These are phyloP conservation scores for Acronicta leporina DNA, from an alignment of 2,888 invertebrate genomes.

Conservation along the genomic window DNA sequence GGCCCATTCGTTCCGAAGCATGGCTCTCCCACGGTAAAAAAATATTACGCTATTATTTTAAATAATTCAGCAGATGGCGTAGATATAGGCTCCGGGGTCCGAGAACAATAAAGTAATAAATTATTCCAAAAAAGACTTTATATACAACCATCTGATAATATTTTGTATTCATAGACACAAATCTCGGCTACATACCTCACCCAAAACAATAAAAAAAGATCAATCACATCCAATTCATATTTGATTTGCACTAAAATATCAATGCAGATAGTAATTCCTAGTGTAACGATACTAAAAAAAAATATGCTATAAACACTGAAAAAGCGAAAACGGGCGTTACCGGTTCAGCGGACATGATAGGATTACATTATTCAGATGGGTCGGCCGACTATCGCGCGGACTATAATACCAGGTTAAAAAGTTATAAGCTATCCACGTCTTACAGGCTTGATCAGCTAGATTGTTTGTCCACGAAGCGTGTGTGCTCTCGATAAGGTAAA, in stretches of 20 bases:
- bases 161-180: too few species aligned
- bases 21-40: too few species aligned
- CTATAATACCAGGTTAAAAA: constrained; percentile 53
- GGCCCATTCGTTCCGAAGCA: too few species aligned
- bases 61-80: too few species aligned
- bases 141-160: too few species aligned
- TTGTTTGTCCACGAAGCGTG: constrained; percentile 11
- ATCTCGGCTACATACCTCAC: too few species aligned
- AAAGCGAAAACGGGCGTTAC: constrained; percentile 25
- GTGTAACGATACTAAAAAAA: constrained; percentile 32
- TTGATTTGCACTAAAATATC: constrained; percentile 31
- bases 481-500: constrained; percentile 2
- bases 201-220: not conserved
- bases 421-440: constrained; percentile 51
- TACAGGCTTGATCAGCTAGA: constrained; percentile 26
- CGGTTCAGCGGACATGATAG: constrained; percentile 48
- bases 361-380: constrained; percentile 58
- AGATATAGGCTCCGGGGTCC: too few species aligned
- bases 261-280: constrained; percentile 22
- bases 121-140: too few species aligned
- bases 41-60: too few species aligned
- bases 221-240: constrained; percentile 8
- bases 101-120: too few species aligned
- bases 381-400: constrained; percentile 41
- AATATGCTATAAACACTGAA: constrained; percentile 49